Conservation (phyloP, 2,797 vertebrate genomes). For the Acipenser transmontanus region DNA sequence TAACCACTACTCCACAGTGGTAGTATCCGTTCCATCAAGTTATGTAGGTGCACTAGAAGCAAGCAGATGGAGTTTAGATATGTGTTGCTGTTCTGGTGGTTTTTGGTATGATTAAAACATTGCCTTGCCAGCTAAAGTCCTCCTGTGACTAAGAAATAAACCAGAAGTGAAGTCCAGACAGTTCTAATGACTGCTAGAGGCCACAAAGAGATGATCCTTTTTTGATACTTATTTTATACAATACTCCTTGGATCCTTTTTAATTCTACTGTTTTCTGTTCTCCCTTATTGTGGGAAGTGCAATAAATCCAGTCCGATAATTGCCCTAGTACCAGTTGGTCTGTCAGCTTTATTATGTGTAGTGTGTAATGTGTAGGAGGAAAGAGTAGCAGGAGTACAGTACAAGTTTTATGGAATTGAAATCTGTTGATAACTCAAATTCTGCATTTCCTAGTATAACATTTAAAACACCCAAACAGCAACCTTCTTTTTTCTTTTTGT, state of each 20-base stretch:
- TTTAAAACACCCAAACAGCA: background rate
- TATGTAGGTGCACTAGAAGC: too few relatives aligned
- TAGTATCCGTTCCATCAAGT: too few relatives aligned
- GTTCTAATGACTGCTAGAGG: too few relatives aligned
- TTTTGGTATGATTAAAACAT: too few relatives aligned
- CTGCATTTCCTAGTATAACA: background rate
- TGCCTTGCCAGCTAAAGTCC: too few relatives aligned
- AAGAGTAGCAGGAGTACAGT: background rate
- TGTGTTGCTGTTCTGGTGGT: too few relatives aligned
- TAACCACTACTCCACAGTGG: too few relatives aligned
- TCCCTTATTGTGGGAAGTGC: background rate
- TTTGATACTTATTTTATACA: too few relatives aligned
- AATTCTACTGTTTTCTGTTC: slow-evolving; percentile 6
- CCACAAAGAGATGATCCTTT: too few relatives aligned
- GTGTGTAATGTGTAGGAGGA: slow-evolving; percentile 2
- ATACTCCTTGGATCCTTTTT: background rate
- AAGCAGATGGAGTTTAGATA: too few relatives aligned
- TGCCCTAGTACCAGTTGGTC: background rate
- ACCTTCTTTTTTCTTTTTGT: background rate
- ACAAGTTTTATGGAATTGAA: background rate
- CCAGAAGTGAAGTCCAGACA: too few relatives aligned
- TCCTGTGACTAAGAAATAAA: too few relatives aligned
- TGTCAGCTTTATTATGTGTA: background rate
- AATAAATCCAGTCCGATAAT: background rate
- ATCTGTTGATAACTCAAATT: background rate